phyloP scores from a whole-genome alignment of 2,113 vertebrate species.

The Morphnarchus princeps region DNA sequence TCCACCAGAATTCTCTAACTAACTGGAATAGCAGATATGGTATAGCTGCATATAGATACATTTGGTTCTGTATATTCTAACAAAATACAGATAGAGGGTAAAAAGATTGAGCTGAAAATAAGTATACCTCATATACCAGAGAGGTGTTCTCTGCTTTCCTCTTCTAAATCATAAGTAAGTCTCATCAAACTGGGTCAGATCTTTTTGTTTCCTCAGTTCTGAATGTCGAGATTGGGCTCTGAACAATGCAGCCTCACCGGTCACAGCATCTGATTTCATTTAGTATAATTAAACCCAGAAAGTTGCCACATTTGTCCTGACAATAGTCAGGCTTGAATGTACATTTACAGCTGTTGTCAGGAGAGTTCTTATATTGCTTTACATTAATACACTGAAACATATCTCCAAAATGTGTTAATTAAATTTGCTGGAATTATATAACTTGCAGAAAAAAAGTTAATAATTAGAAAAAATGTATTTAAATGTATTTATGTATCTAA shows the following conservation, averaged over 20 bases:
- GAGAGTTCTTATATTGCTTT: background rate
- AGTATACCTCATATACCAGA: background rate
- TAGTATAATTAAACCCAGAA: background rate
- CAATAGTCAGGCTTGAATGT: background rate
- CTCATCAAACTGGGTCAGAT: constrained; percentile 7
- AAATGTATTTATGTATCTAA: constrained; percentile 71
- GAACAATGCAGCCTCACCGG: background rate
- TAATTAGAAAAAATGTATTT: constrained; percentile 69
- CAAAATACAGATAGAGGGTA: constrained; percentile 5
- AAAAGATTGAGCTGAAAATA: background rate
- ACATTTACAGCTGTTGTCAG: constrained; percentile 7
- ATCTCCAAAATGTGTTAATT: constrained; percentile 71
- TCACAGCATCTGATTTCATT: constrained; percentile 12
- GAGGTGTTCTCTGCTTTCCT: background rate
- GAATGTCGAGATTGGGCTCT: background rate
- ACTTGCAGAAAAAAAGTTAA: constrained; percentile 57
- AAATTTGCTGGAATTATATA: constrained; percentile 69
- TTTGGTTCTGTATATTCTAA: background rate
- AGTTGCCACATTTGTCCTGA: constrained; percentile 25
- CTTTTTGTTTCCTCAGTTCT: background rate
- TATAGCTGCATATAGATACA: background rate
- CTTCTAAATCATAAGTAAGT: background rate
- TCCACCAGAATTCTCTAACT: background rate
- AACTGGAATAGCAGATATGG: background rate
- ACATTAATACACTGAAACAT: constrained; percentile 53